Conservation (phyloP, 2,888 invertebrate genomes). For the Abrostola tripartita region DNA sequence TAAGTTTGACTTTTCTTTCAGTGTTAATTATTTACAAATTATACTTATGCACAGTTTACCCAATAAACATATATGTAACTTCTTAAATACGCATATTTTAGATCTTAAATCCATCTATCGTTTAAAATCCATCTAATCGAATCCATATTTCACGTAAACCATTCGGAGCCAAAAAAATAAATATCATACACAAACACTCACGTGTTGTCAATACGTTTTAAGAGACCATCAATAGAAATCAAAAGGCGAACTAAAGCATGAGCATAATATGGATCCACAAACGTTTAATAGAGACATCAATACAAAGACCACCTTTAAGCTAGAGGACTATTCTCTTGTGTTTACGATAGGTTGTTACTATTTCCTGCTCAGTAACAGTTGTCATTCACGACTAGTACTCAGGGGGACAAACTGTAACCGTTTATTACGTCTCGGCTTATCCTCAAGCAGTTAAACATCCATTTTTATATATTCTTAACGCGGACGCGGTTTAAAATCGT, state of each 20-base stretch:
- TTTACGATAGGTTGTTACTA: conserved; percentile 42
- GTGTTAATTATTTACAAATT: no score
- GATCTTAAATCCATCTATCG: no score
- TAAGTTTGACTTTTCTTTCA: no score
- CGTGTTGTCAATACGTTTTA: not conserved
- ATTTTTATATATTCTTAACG: conserved; percentile 48
- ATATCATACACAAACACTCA: no score
- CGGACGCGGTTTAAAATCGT: conserved; percentile 42
- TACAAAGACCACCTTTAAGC: conserved; percentile 25
- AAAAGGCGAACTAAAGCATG: not conserved
- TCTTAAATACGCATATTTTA: no score
- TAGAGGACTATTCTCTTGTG: conserved; percentile 40
- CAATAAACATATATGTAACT: no score
- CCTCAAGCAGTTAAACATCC: conserved; percentile 51
- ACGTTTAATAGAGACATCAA: conserved; percentile 1
- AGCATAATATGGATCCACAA: conserved; percentile 10
- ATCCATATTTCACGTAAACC: no score
- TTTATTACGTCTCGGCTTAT: conserved; percentile 63
- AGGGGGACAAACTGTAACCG: conserved; percentile 42
- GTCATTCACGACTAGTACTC: conserved; percentile 65
- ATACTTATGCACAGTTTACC: no score
- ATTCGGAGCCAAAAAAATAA: no score
- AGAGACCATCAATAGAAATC: conserved; percentile 9
- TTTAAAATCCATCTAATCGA: no score
- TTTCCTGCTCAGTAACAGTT: conserved; percentile 60